Base-by-base conservation (phyloP, 1,140 invertebrate species). In the Solen grandis region DNA sequence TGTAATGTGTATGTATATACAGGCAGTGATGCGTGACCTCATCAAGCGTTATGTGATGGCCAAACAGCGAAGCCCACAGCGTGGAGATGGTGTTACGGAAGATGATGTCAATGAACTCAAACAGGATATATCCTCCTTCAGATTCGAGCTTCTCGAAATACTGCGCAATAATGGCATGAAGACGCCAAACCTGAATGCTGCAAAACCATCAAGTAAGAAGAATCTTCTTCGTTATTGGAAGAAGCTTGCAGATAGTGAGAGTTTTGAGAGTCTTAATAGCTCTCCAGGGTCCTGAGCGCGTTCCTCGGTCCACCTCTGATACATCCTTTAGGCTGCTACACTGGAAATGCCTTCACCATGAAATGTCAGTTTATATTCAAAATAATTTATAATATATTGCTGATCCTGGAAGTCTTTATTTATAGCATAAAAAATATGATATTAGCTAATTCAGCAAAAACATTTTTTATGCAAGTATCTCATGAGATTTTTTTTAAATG, bases 101-200 rank as follows among this genome's bases (percentile, higher is more conserved):
- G 98, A 99, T 90, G 98, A 99, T 92, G 96, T 99, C 36, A 99
- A 99, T 92, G 98, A 99, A 94, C 99, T 99, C 80, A 99, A 99
- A 92, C 98, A 99, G 93, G 98, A 99, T 91, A 98, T 99, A 75
- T 92, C 89, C 5, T 89, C 90, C 63, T 92, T 93, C 82, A 84
- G 92, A 63, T 93, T 90, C 93, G 98, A 99, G 92, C 94, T 99
- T 5, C 96, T 99, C 50, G 97, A 99, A 93, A 98, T 99, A 84
- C 93, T 99, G 22, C 87, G 89, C 46, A 92, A 89, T 75, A 93
- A 92, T 72, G 90, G 91, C 74, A 92, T 93, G 90, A 92, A 90
- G 77, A 91, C 89, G 5, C 89, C 90, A 25, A 89, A 88, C 52
- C 83, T 86, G 14, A 89, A 88, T 77, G 85, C 89, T 54, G 83